These are phyloP conservation scores for Hemibagrus guttatus DNA, from an alignment of 2,797 vertebrate species.

Conservation along the genomic window DNA sequence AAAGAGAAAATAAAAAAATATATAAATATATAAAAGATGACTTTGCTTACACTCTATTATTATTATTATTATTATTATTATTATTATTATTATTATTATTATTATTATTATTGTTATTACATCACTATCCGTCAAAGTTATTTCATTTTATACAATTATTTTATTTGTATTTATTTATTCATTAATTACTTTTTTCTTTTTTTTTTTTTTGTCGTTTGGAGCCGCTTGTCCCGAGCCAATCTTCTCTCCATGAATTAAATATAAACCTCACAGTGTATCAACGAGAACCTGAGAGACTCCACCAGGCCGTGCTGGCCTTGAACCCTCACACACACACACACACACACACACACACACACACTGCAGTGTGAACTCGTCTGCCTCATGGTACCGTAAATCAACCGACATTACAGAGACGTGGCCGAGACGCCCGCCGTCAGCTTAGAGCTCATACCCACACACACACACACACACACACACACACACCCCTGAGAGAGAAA, in stretches of 20 bases:
- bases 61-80: not conserved
- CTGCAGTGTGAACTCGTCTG: not conserved
- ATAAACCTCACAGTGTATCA: conserved; percentile 54
- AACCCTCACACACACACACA: conserved; percentile 15
- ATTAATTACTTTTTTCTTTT: not conserved
- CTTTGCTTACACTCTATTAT: not conserved
- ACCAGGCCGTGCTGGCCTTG: conserved; percentile 24
- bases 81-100: not conserved
- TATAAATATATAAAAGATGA: not conserved
- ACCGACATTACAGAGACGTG: conserved; percentile 12
- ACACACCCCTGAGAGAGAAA: not conserved
- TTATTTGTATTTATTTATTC: not conserved
- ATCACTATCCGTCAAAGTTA: too few species aligned
- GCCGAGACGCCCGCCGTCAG: not conserved
- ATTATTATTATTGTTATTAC: not conserved
- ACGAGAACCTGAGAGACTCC: conserved; percentile 50
- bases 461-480: not conserved
- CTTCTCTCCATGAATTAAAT: conserved; percentile 55
- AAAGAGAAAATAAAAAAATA: not conserved
- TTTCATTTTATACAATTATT: not conserved
- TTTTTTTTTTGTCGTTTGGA: not conserved
- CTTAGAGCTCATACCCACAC: not conserved
- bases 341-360: conserved; percentile 11
- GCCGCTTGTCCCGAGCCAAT: conserved; percentile 49
- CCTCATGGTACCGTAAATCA: conserved; percentile 50